Conservation (phyloP, 2,888 invertebrate genomes). For the Platycheirus albimanus region DNA sequence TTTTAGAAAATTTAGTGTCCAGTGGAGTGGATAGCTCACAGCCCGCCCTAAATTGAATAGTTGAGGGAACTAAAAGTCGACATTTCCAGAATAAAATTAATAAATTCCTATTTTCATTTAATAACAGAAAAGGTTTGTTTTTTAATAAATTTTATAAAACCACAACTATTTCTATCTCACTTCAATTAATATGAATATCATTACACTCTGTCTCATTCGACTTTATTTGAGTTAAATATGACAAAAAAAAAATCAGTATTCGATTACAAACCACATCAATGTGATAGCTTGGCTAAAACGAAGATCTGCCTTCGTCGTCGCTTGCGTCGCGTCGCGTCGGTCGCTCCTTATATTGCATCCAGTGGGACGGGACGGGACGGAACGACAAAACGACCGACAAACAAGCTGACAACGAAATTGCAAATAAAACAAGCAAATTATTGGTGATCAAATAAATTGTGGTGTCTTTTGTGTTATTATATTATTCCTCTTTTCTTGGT, state of each 20-base stretch:
- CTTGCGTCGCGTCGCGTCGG: too few species aligned
- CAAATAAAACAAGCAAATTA: constrained; percentile 65
- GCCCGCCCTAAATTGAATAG: too few species aligned
- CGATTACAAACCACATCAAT: constrained; percentile 52
- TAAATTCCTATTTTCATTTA: too few species aligned
- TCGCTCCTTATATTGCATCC: constrained; percentile 9
- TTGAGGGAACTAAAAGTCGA: too few species aligned
- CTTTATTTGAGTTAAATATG: constrained; percentile 18
- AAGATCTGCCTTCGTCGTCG: background rate
- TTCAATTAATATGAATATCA: too few species aligned
- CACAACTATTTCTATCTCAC: too few species aligned
- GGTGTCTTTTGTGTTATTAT: constrained; percentile 20
- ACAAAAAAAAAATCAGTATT: constrained; percentile 20
- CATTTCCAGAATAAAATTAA: too few species aligned
- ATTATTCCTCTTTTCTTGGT: constrained; percentile 14
- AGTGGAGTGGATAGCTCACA: background rate
- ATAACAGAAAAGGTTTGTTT: too few species aligned
- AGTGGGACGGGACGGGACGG: too few species aligned
- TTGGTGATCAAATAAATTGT: constrained; percentile 66
- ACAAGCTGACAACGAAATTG: constrained; percentile 40
- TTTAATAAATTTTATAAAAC: too few species aligned
- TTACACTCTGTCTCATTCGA: too few species aligned
- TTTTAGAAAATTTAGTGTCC: background rate
- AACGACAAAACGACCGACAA: too few species aligned
- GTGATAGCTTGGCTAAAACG: constrained; percentile 20